Base-by-base conservation (phyloP, 2,888 invertebrate species). In the Bruchidius siliquastri region DNA sequence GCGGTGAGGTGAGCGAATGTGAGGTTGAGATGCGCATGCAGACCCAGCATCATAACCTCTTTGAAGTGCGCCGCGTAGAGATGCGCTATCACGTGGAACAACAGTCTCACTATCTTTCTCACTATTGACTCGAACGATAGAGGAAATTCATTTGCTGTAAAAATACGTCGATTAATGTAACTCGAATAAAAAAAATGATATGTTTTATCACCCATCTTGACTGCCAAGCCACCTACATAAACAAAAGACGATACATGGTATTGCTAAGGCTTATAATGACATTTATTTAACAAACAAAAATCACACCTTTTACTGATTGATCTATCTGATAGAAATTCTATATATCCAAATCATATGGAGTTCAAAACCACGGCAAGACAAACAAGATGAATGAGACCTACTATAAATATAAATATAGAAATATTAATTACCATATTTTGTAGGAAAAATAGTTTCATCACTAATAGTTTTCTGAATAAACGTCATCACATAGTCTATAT, bases 401-500 rank as follows among this genome's bases (percentile, higher is more conserved):
- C n/a, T n/a, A n/a, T n/a, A n/a, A n/a, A n/a, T n/a, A n/a, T n/a
- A n/a, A n/a, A n/a, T n/a, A n/a, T 20, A 4, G 21, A 21, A 69
- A 49, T 22, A 71, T 70, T 69, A 84, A 91, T 91, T 88, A 95
- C 98, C 98, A 88, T 97, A 98, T 92, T 98, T 98, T 86, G 98
- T 98, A 87, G 98, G 98, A 90, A 98, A 99, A 86, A 97, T 92
- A 85, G 92, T 92, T 90, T 98, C 98, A 88, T 98, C 98, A 88
- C 95, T 95, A 89, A 98, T 94, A 81, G 96, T 97, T 90, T 96
- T 96, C 89, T 98, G 97, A 83, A 96, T 96, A 90, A 94, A 97
- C 79, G 98, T 97, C 96, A 98, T 98, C 86, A 98, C 98, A 89
- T 97, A 97, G 90, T 99, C 98, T 88, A 98, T 95, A 89, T 98